phyloP scores from a whole-genome alignment of 2,113 vertebrate species.

The Pedetes capensis region DNA sequence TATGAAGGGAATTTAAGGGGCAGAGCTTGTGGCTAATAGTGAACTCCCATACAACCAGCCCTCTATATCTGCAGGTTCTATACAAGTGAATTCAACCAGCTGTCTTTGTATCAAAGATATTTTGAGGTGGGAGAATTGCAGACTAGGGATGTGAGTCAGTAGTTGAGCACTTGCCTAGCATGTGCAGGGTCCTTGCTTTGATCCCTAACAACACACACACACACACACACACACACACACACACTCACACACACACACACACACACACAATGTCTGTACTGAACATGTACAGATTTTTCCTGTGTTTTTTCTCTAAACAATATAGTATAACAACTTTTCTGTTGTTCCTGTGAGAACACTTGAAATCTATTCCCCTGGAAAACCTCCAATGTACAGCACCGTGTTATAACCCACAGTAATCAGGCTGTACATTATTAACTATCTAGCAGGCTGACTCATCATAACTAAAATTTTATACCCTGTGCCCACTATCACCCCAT shows the following conservation, averaged over 20 bases:
- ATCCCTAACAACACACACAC: background rate
- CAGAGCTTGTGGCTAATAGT: background rate
- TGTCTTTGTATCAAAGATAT: background rate
- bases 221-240: too few species aligned
- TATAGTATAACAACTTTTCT: background rate
- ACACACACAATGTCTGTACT: background rate
- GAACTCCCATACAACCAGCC: background rate
- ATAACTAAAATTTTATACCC: too few species aligned
- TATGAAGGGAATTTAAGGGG: background rate
- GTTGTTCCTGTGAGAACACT: too few species aligned
- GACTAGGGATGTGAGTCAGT: background rate
- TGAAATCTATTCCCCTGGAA: too few species aligned
- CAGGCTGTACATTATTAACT: too few species aligned
- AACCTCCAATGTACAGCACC: too few species aligned
- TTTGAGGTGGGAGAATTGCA: background rate
- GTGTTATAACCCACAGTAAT: too few species aligned
- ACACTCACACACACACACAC: too few species aligned
- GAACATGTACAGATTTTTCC: background rate
- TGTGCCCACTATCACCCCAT: too few species aligned
- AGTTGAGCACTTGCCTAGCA: background rate
- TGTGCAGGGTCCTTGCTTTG: background rate
- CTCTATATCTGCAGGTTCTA: fast-evolving
- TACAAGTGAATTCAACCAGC: background rate
- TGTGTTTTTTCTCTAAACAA: background rate
- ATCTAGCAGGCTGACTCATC: too few species aligned